These are phyloP conservation scores for Helicoverpa armigera DNA, from an alignment of 1,140 invertebrate genomes.

Conservation along the genomic window DNA sequence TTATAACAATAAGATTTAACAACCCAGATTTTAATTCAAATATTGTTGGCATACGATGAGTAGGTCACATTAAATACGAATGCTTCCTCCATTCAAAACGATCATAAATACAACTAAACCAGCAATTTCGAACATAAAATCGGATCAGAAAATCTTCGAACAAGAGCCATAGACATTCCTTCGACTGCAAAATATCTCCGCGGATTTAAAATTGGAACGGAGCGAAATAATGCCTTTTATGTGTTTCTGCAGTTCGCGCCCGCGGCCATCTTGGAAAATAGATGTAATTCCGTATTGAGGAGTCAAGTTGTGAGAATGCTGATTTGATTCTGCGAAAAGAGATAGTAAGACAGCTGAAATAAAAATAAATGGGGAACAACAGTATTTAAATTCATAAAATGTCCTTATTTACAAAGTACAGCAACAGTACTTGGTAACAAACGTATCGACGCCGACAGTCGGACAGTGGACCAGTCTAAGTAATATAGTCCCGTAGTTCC, in stretches of 20 bases:
- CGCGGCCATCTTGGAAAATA: conserved; percentile 5
- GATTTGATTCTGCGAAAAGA: too few relatives aligned
- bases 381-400: too few relatives aligned
- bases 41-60: too few relatives aligned
- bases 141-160: neutral
- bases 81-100: neutral
- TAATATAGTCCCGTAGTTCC: too few relatives aligned
- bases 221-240: conserved; percentile 12
- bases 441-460: too few relatives aligned
- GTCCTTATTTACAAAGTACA: too few relatives aligned
- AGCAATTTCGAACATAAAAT: neutral
- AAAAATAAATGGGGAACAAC: too few relatives aligned
- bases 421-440: too few relatives aligned
- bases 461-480: too few relatives aligned
- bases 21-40: too few relatives aligned
- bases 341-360: too few relatives aligned
- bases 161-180: neutral
- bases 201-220: conserved; percentile 18
- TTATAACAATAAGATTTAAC: too few relatives aligned
- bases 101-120: neutral
- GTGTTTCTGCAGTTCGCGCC: conserved; percentile 5
- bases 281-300: neutral
- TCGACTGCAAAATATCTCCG: conserved; percentile 5
- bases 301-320: neutral
- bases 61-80: neutral